A percentile compares a stretch with the other conserved stretches of the same genome.
phyloP scores from a whole-genome alignment of 2,113 vertebrate genomes.

The Nesogale talazaci region DNA sequence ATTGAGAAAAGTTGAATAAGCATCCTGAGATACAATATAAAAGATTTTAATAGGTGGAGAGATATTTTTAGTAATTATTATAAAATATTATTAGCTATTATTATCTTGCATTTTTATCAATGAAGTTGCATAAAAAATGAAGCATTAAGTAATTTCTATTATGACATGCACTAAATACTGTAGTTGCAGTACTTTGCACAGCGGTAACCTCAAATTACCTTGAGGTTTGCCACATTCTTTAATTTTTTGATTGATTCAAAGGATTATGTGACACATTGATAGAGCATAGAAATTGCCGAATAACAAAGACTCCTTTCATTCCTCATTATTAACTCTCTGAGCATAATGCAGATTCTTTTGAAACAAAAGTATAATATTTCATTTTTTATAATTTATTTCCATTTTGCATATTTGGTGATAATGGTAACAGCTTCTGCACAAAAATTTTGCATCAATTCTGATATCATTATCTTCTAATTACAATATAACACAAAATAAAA shows the following conservation, averaged over 20 bases:
- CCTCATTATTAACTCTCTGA: slow-evolving; percentile 82
- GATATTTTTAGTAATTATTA: no score
- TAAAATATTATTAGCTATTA: no score
- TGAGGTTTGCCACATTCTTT: slow-evolving; percentile 84
- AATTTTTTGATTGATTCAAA: slow-evolving; percentile 90
- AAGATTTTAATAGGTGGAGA: slow-evolving; percentile 73
- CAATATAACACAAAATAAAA: slow-evolving; percentile 77
- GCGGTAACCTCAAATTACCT: slow-evolving; percentile 80
- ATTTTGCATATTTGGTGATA: slow-evolving; percentile 73
- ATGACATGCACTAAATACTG: slow-evolving; percentile 83
- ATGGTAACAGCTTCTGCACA: slow-evolving; percentile 68
- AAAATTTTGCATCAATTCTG: slow-evolving; percentile 76
- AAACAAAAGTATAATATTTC: slow-evolving; percentile 83
- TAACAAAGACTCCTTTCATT: slow-evolving; percentile 86
- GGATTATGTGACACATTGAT: slow-evolving; percentile 89
- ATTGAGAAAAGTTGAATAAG: slow-evolving; percentile 76
- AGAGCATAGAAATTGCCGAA: slow-evolving; percentile 82
- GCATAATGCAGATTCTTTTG: slow-evolving; percentile 80
- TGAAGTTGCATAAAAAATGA: slow-evolving; percentile 81
- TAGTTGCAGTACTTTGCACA: slow-evolving; percentile 82
- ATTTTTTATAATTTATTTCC: slow-evolving; percentile 80
- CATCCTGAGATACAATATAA: slow-evolving; percentile 64
- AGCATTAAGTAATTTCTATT: slow-evolving; percentile 87
- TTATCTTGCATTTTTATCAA: slow-evolving; percentile 84
- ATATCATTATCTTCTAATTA: slow-evolving; percentile 78